Base-by-base conservation (phyloP, 2,113 vertebrate genomes). In the Eolophus roseicapilla region DNA sequence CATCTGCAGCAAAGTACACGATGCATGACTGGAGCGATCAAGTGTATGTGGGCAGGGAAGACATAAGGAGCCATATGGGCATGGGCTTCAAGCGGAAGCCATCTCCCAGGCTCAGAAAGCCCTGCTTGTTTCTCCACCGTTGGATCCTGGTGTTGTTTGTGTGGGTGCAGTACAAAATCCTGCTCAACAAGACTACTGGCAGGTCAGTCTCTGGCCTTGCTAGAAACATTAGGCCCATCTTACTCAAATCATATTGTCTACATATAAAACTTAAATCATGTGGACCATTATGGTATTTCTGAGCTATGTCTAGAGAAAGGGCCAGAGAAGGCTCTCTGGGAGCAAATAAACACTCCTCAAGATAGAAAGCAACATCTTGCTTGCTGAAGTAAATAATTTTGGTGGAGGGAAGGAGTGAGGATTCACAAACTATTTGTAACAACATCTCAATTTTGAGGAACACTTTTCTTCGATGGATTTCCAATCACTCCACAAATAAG, bases 1-100 rank as follows among this genome's bases (percentile, higher is more conserved):
- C 3, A 1, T 25, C 70, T 78, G 31, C 65, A 78, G 52, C 39
- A 63, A 71, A 71, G 33, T 7, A 4, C 16, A 13, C 0, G 0
- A 20, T 1, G 2, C 19, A 1, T 5, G 6, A 50, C 33, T 17
- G 29, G 9, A 71, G 14, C 20, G n/a, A 29, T 24, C 12, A 16
- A 18, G 7, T 13, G 31, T 53, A 25, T 0, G 0, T 43, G 11
- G 3, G 27, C n/a, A 63, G 49, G 49, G n/a, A 81, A 73, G 31
- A 71, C 31, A 71, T 27, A 25, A 88, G 37, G 21, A 74, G 5
- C 17, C 2, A 0, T 28, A 52, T 0, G 13, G 17, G 10, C 18
- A 49, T 0, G 2, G 13, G 12, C 31, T 73, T 70, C 28, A 31
- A 18, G 50, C 25, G 31, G 33, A 67, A 60, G 27, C 23, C 8